A percentile compares a stretch with the other conserved stretches of the same genome.
phyloP scores from a whole-genome alignment of 2,113 vertebrate species.

The Esox niger region DNA sequence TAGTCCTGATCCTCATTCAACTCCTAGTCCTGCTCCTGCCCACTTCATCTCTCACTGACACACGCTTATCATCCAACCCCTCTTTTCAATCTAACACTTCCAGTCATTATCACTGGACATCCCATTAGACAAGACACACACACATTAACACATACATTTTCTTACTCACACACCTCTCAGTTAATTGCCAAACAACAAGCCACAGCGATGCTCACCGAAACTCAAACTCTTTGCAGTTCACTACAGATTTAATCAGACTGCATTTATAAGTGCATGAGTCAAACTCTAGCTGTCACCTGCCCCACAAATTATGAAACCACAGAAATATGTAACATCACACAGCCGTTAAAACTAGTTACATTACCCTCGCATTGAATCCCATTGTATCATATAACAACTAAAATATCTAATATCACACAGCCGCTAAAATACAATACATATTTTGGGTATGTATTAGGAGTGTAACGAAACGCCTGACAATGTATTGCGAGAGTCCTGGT shows the following conservation, averaged over 20 bases:
- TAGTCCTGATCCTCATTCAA: not conserved
- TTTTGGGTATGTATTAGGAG: no score
- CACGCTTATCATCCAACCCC: slow-evolving; percentile 43
- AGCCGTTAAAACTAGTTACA: slow-evolving; percentile 15
- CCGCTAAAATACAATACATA: no score
- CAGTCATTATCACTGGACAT: slow-evolving; percentile 41
- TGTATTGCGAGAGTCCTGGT: no score
- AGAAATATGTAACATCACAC: no score
- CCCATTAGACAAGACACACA: slow-evolving; percentile 32
- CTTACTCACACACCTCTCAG: slow-evolving; percentile 41
- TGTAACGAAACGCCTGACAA: no score
- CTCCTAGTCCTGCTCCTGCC: not conserved
- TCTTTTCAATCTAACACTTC: slow-evolving; percentile 53
- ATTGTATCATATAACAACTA: no score
- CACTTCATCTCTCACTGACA: not conserved
- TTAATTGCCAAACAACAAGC: slow-evolving; percentile 9
- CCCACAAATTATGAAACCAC: no score
- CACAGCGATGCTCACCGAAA: slow-evolving; percentile 12
- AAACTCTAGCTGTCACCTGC: not conserved
- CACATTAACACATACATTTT: slow-evolving; percentile 25
- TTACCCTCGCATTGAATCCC: no score
- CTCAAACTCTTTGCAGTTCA: slow-evolving; percentile 31
- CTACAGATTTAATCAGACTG: not conserved
- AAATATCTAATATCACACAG: no score
- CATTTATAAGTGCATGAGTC: not conserved